Base-by-base conservation (phyloP, 2,888 invertebrate genomes). In the Labia minor region DNA sequence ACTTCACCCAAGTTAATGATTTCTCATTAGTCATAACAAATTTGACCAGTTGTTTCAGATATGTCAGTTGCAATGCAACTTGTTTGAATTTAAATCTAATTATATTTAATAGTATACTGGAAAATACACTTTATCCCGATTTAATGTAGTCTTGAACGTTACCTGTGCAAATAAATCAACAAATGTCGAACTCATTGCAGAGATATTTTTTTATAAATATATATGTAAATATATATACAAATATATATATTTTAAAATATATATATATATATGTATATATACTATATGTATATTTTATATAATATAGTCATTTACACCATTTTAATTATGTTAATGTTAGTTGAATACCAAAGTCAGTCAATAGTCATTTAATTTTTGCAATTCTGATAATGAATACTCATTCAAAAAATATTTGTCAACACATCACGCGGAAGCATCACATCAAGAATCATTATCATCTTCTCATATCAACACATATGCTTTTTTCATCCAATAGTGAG, bases 61-160 rank as follows among this genome's bases (percentile, higher is more conserved):
- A 70, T 70, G 70, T 70, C 68, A 69, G 69, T 69, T 69, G 69
- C 69, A 69, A 67, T 65, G 67, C 68, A 67, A 69, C 66, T 20
- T 37, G 37, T 37, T 19, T 37, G 37, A 49, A 21, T 65, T 65
- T 19, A 37, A 37, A 65, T 67, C 21, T 62, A 64, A 63, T 65
- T 37, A 65, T 67, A 66, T 67, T 67, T 65, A 65, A 37, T 61
- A 18, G 33, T 66, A 65, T 64, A 65, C 65, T 64, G 67, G 68
- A 69, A 70, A 68, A 69, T 62, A 68, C 66, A 33, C 65, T 69
- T 68, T 67, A 33, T 62, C 37, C 64, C 65, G 63, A 66, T 68
- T 61, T 61, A 65, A 69, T 68, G 69, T 70, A 14, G 49, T 68
- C 37, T 65, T 69, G 67, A 69, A 66, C 67, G 66, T 67, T 69